Evolutionary conservation across 2,888 invertebrate genomes (phyloP), one percentile per base, ranked within the genome.

Genomic region (Thalpophila matura): DNA sequence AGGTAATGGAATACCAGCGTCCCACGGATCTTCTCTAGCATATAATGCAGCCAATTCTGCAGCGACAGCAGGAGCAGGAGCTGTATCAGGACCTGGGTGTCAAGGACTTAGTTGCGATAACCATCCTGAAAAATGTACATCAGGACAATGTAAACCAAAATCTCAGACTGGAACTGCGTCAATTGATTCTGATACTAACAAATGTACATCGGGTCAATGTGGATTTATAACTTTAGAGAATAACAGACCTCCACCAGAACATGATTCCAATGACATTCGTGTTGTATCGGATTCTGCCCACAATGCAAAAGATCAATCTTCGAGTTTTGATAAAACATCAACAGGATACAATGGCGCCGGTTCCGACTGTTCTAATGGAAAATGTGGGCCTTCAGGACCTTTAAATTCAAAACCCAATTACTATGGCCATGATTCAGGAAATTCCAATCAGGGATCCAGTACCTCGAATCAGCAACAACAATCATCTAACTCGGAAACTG

Each of bases 61-160:
- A 55, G 78, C 74, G 26, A 62, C 58, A 22, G 70, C 76, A 16
- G 55, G 22, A 16, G 47, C 64, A 16, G 75, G 46, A 35, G 63
- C 51, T 29, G 40, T 73, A 27, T 42, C 70, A 50, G 76, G 67
- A 26, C 49, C 74, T 37, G 60, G 74, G 10, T 91, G 91, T 71
- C 69, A 79, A 51, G 90, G 89, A 14, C 57, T 80, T 35, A 74
- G 74, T 37, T 91, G 91, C 62, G 77, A 75, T 55, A 65, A 53
- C 31, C 55, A 40, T 45, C 56, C 72, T 37, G 72, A 59, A 24
- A 86, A 86, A 75, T 90, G 89, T 68, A 46, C 63, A 14, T 79
- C 83, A 26, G 86, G 83, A n/a, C 58, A 67, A 2, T 85, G 86
- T 68, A 65, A 60, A 51, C 26, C 59, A 3, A 65, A 72, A 35